Evolutionary conservation across 1,140 invertebrate genomes (phyloP), one percentile per base, ranked within the genome.

Genomic region (Nasonia vitripennis): DNA sequence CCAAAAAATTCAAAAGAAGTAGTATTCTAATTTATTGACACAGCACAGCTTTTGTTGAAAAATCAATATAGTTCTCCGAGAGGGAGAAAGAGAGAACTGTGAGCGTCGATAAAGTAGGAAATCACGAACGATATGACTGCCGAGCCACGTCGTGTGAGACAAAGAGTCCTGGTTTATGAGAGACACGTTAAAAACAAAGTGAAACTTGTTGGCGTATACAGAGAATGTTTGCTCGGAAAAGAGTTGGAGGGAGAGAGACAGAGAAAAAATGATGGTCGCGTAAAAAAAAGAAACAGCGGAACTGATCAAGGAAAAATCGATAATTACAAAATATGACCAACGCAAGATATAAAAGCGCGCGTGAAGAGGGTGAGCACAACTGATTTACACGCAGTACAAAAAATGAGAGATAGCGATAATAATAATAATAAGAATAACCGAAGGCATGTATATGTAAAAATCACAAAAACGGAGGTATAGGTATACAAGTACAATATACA

Each of bases 31-130:
- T 71, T 71, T 71, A 71, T 31, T 27, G 68, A 71, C 31, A 71
- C 68, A 71, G 68, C 23, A 17, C 68, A 34, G 68, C 27, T 71
- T 31, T 71, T 17, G 31, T 20, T n/a, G 68, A 34, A 17, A 71
- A 71, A 71, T 71, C 55, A 62, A 62, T 62, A 62, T 62, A 62
- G 20, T 62, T 17, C 17, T 62, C 55, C 55, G 55, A n/a, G 55
- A 62, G 0, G 10, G 10, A 45, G 41, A 45, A 45, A 45, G 41
- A 45, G 7, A 45, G 55, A 62, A n/a, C 55, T 62, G 23, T 73
- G 12, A 71, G 10, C 10, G 27, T 71, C 68, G 80, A 74, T 82
- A 74, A 82, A 74, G 51, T 51, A 74, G 23, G 55, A 62, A 62
- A 62, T 62, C 55, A 17, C 55, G 55, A 62, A 17, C 55, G 55